Evolutionary conservation across 1,140 invertebrate species (phyloP).

Genomic region (Diorhabda sublineata): DNA sequence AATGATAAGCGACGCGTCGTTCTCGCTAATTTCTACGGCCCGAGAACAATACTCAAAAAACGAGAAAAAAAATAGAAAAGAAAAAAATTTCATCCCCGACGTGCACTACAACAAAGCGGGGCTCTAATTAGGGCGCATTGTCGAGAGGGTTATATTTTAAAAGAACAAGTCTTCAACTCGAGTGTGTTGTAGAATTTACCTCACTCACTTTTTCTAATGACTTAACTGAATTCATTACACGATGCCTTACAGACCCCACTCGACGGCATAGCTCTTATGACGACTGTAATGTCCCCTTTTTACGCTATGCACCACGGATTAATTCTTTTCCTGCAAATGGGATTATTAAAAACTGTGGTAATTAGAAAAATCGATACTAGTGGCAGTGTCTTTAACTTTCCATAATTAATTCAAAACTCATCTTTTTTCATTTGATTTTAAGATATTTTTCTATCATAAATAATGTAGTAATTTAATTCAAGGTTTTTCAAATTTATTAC

Average conservation of each 20-base stretch:
- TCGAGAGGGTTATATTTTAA: constrained; percentile 31
- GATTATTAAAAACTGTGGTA: constrained; percentile 5
- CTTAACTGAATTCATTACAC: constrained; percentile 30
- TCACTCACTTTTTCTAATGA: constrained; percentile 20
- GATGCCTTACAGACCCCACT: neutral
- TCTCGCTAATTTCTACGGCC: constrained; percentile 35
- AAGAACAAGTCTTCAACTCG: constrained; percentile 28
- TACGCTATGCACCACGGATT: constrained; percentile 4
- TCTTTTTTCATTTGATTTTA: no score
- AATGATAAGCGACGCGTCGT: constrained; percentile 31
- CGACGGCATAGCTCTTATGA: neutral
- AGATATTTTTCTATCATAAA: no score
- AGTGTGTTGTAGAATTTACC: constrained; percentile 26
- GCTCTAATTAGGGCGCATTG: constrained; percentile 39
- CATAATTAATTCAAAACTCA: no score
- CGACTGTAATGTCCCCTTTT: constrained; percentile 1
- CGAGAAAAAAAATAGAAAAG: constrained; percentile 10
- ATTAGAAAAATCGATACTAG: neutral
- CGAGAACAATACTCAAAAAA: constrained; percentile 32
- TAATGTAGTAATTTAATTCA: no score
- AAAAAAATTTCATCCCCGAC: neutral
- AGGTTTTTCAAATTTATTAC: no score
- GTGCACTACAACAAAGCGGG: constrained; percentile 38
- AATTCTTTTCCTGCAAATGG: neutral
- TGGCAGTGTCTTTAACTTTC: no score